A percentile compares a stretch with the other conserved stretches of the same genome.
These are phyloP conservation scores for Acrobasis suavella DNA, from an alignment of 2,888 invertebrate species.

Conservation along the genomic window DNA sequence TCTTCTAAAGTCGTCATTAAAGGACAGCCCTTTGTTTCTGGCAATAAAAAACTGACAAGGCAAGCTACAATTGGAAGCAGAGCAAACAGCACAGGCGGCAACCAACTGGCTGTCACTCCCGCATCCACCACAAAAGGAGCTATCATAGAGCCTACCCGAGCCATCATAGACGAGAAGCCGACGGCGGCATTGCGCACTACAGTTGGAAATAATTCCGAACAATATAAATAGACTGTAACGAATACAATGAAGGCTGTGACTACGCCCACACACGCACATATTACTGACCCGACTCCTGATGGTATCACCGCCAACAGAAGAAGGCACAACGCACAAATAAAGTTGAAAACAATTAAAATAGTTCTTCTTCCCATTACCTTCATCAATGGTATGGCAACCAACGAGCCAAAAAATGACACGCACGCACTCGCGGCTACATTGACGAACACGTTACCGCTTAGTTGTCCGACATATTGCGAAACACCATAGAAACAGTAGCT, in stretches of 20 bases:
- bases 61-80: slow-evolving; percentile 82
- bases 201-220: slow-evolving; percentile 94
- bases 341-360: slow-evolving; percentile 85
- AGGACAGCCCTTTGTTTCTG: slow-evolving; percentile 89
- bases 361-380: slow-evolving; percentile 85
- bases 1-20: slow-evolving; percentile 91
- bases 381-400: slow-evolving; percentile 84
- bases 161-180: slow-evolving; percentile 94
- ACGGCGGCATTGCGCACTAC: slow-evolving; percentile 93
- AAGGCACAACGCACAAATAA: slow-evolving; percentile 83
- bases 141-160: slow-evolving; percentile 92
- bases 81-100: slow-evolving; percentile 89
- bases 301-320: slow-evolving; percentile 82
- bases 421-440: slow-evolving; percentile 90
- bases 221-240: slow-evolving; percentile 92
- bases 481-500: slow-evolving; percentile 91
- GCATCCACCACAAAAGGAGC: slow-evolving; percentile 90
- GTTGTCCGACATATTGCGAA: slow-evolving; percentile 90
- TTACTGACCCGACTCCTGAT: slow-evolving; percentile 68
- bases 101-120: slow-evolving; percentile 73
- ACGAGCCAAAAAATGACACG: slow-evolving; percentile 82
- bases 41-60: slow-evolving; percentile 84
- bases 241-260: slow-evolving; percentile 93
- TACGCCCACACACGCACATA: slow-evolving; percentile 87
- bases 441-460: slow-evolving; percentile 90